Evolutionary conservation across 2,797 vertebrate species (phyloP), one percentile per base, ranked within the genome.

Genomic region (Amniataba percoides): DNA sequence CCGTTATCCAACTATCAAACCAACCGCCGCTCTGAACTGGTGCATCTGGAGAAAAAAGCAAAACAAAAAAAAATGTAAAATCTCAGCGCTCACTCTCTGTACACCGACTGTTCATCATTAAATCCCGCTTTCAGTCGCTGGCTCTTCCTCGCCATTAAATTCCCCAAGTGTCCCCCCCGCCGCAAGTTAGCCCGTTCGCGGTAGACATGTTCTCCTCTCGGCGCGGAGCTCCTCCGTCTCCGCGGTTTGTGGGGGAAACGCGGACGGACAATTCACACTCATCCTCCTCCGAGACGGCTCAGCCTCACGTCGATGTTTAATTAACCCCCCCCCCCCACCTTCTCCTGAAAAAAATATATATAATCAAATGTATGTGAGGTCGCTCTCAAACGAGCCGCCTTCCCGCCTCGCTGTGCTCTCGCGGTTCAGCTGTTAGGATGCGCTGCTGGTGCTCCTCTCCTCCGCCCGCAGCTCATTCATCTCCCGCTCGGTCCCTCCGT

Each of bases 401-500:
- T 36, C 7, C 16, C 1, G 1, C 48, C 21, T 34, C 7, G 3
- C 43, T 12, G 0, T 9, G 7, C 25, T 15, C 46, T 25, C 55
- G 19, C 36, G 45, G 3, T 34, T 68, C n/a, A 14, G 31, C n/a
- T 46, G 72, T 56, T 45, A 36, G 59, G 74, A 64, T 16, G 2
- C 12, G 74, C 57, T 56, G 76, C 40, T 18, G 80, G 36, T 25
- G 80, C 71, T 86, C 83, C 86, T 87, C 72, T 82, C 74, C 16
- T 79, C 76, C 68, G 80, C 77, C 78, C 55, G 61, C 85, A 61
- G 78, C 88, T 87, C 90, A 83, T 88, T 90, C 91, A 87, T 80
- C 57, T 60, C 27, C 27, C 27, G 74, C 82, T 82, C 89, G 82
- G 87, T 83, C 94, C 94, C 94, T 95, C 95, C 95, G 92, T 92